phyloP scores from a whole-genome alignment of 2,888 invertebrate genomes.

The Dolichopus griseipennis region DNA sequence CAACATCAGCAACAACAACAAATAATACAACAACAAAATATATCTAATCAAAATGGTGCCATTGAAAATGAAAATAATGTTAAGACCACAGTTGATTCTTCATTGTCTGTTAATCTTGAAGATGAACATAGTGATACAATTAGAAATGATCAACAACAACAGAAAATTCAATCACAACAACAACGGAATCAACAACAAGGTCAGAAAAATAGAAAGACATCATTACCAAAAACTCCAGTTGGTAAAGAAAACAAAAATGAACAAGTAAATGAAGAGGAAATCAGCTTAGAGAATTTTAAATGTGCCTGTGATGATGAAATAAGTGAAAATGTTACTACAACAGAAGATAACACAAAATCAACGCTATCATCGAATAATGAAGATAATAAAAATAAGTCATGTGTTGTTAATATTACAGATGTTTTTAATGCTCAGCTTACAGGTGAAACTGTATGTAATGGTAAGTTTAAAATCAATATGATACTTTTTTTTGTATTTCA shows the following conservation, averaged over 20 bases:
- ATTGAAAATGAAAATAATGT: slow-evolving; percentile 29
- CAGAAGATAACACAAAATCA: slow-evolving; percentile 15
- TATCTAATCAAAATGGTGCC: slow-evolving; percentile 12
- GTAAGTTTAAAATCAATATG: slow-evolving; percentile 19
- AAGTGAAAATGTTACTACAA: slow-evolving; percentile 11
- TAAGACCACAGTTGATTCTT: slow-evolving; percentile 13
- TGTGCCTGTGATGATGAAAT: slow-evolving; percentile 28
- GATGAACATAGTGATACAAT: slow-evolving; percentile 30
- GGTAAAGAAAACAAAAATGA: slow-evolving; percentile 23
- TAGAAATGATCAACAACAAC: slow-evolving; percentile 27
- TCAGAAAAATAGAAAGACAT: slow-evolving; percentile 22
- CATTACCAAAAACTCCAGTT: slow-evolving; percentile 21
- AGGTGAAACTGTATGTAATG: slow-evolving; percentile 35
- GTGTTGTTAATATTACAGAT: slow-evolving; percentile 41
- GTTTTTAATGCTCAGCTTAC: slow-evolving; percentile 44
- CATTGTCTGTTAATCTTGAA: neutral
- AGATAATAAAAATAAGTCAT: slow-evolving; percentile 27
- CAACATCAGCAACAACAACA: slow-evolving; percentile 21
- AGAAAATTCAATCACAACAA: slow-evolving; percentile 14
- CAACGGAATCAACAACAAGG: slow-evolving; percentile 17
- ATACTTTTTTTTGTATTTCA: neutral
- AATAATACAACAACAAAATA: slow-evolving; percentile 29
- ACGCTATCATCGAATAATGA: slow-evolving; percentile 22
- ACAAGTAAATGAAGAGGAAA: slow-evolving; percentile 26
- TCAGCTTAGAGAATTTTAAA: slow-evolving; percentile 26